Evolutionary conservation across 64 coral and sea anemone genomes (phyloP).

Genomic region (Catalaphyllia jardinei): DNA sequence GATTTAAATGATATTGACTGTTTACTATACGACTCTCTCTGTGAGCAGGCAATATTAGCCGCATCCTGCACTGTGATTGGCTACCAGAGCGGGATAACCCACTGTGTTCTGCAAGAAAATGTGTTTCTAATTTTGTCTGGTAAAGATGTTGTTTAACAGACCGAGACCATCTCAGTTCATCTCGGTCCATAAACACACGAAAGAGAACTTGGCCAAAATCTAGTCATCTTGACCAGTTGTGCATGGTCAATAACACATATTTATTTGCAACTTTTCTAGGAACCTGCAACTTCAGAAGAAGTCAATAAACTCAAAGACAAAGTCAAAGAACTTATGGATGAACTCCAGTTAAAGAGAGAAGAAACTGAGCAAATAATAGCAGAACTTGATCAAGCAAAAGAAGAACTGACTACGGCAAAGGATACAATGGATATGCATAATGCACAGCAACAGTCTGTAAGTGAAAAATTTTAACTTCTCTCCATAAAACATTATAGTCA

Average conservation of each 20-base stretch:
- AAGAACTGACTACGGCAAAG: not conserved
- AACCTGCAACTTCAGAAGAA: constrained; percentile 21
- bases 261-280: not conserved
- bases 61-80: too few relatives aligned
- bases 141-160: too few relatives aligned
- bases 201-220: too few relatives aligned
- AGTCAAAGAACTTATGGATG: not conserved
- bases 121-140: too few relatives aligned
- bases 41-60: too few relatives aligned
- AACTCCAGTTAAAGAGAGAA: constrained; percentile 7
- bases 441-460: not conserved
- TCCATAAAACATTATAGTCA: too few relatives aligned
- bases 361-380: not conserved
- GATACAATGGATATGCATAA: not conserved
- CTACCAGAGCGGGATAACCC: too few relatives aligned
- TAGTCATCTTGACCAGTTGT: not conserved
- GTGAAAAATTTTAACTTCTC: not conserved
- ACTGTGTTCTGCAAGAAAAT: too few relatives aligned
- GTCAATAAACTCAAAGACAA: not conserved
- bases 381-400: not conserved
- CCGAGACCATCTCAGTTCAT: too few relatives aligned
- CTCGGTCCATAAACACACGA: too few relatives aligned
- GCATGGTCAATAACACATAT: not conserved
- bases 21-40: too few relatives aligned
- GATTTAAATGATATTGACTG: too few relatives aligned